Conservation (phyloP, 2,797 vertebrate genomes). For the Odontamblyopus lacepedii region DNA sequence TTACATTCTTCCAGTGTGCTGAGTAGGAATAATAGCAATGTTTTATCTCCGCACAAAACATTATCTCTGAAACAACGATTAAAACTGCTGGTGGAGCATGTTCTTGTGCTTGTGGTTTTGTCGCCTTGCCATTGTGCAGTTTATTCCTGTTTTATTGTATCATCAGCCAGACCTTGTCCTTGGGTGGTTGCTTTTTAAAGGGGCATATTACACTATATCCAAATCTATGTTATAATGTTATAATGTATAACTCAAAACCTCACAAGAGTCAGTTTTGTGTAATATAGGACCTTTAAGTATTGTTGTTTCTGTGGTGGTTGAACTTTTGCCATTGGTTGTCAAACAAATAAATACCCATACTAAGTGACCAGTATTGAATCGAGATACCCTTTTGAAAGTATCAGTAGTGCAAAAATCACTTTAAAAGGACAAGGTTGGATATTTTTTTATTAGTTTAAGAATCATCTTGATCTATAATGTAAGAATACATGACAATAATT, state of each 20-base stretch:
- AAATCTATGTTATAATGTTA: no score
- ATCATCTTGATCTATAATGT: background rate
- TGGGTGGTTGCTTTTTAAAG: background rate
- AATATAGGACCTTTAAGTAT: background rate
- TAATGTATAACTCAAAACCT: no score
- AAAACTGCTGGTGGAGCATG: slow-evolving; percentile 57
- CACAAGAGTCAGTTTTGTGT: no score
- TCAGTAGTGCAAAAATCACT: background rate
- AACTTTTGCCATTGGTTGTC: background rate
- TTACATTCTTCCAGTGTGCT: slow-evolving; percentile 24
- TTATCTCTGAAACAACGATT: slow-evolving; percentile 69
- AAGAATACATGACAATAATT: no score
- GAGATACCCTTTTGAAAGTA: no score
- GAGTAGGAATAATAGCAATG: slow-evolving; percentile 58
- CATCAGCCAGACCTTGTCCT: background rate
- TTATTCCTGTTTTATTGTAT: slow-evolving; percentile 18
- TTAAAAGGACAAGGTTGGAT: background rate
- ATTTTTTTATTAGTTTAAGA: background rate
- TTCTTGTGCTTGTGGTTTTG: slow-evolving; percentile 52
- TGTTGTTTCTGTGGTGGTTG: background rate
- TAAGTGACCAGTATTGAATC: no score
- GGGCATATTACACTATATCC: no score
- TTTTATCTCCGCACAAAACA: slow-evolving; percentile 66
- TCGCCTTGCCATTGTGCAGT: slow-evolving; percentile 52
- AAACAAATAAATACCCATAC: background rate